Percentiles rank a stretch among this genome's conserved stretches.
Conservation (phyloP, 2,797 vertebrate genomes). For the Morelia viridis region DNA sequence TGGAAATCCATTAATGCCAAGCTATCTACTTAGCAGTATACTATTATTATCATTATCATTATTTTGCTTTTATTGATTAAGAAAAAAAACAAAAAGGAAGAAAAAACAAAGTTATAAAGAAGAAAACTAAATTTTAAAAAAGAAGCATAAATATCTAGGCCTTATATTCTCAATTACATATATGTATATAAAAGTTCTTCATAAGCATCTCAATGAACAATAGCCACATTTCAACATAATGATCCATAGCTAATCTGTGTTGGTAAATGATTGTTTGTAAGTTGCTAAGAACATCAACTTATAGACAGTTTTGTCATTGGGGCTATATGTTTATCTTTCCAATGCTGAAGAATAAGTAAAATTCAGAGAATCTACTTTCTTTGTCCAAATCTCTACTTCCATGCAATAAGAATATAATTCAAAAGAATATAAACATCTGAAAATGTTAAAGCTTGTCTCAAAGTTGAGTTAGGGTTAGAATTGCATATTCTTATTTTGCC, state of each 20-base stretch:
- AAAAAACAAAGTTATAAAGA: neutral
- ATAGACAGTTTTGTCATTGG: neutral
- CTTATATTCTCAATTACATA: neutral
- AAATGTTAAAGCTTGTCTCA: neutral
- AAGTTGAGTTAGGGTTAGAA: neutral
- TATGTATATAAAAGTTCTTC: neutral
- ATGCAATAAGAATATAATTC: neutral
- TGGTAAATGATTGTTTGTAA: neutral
- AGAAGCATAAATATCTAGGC: neutral
- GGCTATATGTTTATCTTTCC: neutral
- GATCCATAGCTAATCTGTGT: neutral
- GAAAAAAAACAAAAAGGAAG: neutral
- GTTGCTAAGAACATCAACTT: neutral
- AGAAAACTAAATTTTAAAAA: neutral
- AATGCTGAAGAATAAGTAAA: neutral
- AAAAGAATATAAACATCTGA: neutral
- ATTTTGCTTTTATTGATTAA: neutral
- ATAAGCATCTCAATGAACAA: neutral
- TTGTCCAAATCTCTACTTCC: neutral
- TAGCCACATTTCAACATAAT: neutral
- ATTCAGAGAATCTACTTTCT: neutral
- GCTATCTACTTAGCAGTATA: neutral
- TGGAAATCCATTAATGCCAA: conserved; percentile 8
- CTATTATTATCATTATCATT: neutral
- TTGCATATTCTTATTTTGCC: neutral